phyloP scores from a whole-genome alignment of 2,113 vertebrate species.

The Dicaeum eximium region DNA sequence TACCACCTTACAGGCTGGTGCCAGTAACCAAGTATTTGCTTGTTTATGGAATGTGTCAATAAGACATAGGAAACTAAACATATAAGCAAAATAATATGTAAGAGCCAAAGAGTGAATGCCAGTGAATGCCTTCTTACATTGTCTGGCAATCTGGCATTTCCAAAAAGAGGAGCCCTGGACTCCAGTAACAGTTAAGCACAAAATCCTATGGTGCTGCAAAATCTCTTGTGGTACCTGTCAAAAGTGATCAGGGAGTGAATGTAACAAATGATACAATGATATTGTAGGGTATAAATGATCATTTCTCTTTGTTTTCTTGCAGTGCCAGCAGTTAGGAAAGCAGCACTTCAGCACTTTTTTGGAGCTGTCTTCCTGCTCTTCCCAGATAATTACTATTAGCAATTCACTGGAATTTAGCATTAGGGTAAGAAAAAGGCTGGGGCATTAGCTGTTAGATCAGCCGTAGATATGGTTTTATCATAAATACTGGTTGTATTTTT shows the following conservation, averaged over 20 bases:
- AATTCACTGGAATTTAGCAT: background rate
- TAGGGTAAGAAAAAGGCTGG: background rate
- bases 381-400: background rate
- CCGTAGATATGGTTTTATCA: background rate
- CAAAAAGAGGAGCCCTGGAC: background rate
- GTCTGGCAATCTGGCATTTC: background rate
- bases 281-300: fast-evolving
- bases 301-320: background rate
- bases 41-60: background rate
- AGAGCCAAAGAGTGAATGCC: background rate
- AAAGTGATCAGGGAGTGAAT: background rate
- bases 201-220: background rate
- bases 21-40: background rate
- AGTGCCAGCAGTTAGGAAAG: background rate
- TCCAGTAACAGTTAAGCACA: background rate
- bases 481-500: background rate
- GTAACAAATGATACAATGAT: background rate
- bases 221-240: background rate
- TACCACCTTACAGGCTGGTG: background rate
- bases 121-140: fast-evolving
- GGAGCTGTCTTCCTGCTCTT: background rate
- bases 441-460: background rate
- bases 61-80: background rate
- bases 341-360: background rate
- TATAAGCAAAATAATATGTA: background rate